phyloP scores from a whole-genome alignment of 2,888 invertebrate genomes.

The Desoria tigrina region DNA sequence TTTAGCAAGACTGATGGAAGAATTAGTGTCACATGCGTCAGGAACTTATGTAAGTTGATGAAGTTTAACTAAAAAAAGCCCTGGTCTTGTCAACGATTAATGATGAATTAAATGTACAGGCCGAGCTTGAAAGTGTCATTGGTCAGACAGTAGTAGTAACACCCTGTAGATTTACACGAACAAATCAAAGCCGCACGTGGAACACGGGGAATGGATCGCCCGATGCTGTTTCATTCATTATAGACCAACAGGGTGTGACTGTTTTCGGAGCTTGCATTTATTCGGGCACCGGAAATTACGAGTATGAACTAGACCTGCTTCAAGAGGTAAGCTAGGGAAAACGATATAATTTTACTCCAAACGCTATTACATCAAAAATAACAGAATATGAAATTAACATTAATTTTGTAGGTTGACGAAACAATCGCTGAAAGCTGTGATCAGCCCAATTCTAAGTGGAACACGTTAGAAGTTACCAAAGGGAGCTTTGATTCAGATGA shows the following conservation, averaged over 20 bases:
- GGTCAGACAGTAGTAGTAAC: slow-evolving; percentile 81
- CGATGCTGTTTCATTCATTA: slow-evolving; percentile 92
- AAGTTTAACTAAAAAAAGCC: not conserved
- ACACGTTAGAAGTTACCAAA: slow-evolving; percentile 77
- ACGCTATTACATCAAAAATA: no score
- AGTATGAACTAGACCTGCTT: slow-evolving; percentile 86
- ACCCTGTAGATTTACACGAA: slow-evolving; percentile 85
- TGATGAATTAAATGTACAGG: slow-evolving; percentile 58
- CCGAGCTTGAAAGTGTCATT: slow-evolving; percentile 69
- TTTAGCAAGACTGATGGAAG: slow-evolving; percentile 81
- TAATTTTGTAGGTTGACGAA: slow-evolving; percentile 44
- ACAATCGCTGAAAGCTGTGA: slow-evolving; percentile 51
- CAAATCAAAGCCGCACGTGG: slow-evolving; percentile 89
- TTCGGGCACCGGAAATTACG: slow-evolving; percentile 83
- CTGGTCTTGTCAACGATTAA: no score
- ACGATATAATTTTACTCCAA: no score
- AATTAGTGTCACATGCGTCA: slow-evolving; percentile 78
- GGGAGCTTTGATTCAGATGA: slow-evolving; percentile 83
- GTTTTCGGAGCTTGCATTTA: slow-evolving; percentile 88
- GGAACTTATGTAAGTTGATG: slow-evolving; percentile 69
- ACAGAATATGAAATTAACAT: slow-evolving; percentile 1
- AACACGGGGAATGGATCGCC: slow-evolving; percentile 96
- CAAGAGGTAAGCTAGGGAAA: no score
- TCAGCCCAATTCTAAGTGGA: slow-evolving; percentile 67
- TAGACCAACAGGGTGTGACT: slow-evolving; percentile 84